These are phyloP conservation scores for Oreortyx pictus DNA, from an alignment of 2,797 vertebrate species.

Conservation along the genomic window DNA sequence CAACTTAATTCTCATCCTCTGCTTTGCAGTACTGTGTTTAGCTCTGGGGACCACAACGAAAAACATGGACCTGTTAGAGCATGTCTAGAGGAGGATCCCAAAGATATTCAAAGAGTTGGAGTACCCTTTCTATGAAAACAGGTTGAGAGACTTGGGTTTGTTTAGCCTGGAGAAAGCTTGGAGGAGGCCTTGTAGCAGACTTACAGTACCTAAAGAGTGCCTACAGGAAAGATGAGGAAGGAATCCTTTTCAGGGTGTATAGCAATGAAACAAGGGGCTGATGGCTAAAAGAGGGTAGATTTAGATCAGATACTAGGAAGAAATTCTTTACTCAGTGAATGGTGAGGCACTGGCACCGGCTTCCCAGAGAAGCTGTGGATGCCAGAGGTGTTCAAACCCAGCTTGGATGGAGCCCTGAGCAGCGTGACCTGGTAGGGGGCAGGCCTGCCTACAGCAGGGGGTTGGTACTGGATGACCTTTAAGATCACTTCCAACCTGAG, in stretches of 20 bases:
- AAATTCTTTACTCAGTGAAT: background rate
- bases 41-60: background rate
- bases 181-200: background rate
- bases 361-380: background rate
- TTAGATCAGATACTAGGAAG: background rate
- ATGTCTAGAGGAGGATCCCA: background rate
- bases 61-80: background rate
- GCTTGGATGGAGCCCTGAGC: background rate
- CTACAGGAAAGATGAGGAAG: background rate
- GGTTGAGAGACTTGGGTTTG: background rate
- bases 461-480: too few relatives aligned
- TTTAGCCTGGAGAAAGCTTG: background rate
- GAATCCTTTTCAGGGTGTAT: background rate
- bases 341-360: background rate
- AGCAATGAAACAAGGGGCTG: background rate
- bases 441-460: background rate
- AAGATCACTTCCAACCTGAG: too few relatives aligned
- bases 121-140: background rate
- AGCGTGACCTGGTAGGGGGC: background rate
- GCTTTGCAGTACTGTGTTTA: background rate
- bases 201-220: background rate
- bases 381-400: background rate
- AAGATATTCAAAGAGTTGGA: background rate
- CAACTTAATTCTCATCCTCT: background rate
- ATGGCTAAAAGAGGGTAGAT: background rate